These are phyloP conservation scores for Acanthisitta chloris DNA, from an alignment of 2,113 vertebrate species.

Conservation along the genomic window DNA sequence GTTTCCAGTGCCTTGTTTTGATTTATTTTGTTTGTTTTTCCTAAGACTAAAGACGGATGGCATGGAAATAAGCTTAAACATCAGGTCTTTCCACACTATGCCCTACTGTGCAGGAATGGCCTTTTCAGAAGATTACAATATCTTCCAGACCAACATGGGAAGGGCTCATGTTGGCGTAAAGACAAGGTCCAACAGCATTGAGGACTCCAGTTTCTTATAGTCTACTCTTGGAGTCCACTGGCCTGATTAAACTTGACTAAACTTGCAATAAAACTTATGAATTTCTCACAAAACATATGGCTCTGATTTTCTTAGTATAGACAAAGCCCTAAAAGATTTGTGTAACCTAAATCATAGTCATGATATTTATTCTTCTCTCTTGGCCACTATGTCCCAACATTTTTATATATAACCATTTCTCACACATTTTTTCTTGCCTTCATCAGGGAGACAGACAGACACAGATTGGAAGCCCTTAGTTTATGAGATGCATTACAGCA, in stretches of 20 bases:
- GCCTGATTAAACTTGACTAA: background rate
- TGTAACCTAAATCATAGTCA: background rate
- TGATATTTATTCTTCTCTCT: background rate
- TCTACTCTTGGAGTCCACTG: background rate
- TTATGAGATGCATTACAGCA: background rate
- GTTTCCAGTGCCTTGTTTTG: background rate
- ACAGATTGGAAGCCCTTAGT: background rate
- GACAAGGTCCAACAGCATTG: background rate
- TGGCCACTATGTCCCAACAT: background rate
- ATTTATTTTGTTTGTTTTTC: background rate
- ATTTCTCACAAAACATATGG: background rate
- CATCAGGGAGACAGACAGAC: background rate
- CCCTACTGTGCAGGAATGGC: background rate
- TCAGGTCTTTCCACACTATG: background rate
- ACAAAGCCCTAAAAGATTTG: background rate
- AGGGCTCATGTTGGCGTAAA: background rate
- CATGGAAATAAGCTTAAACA: background rate
- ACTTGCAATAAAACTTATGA: background rate
- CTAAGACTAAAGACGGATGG: background rate
- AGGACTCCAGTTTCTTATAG: background rate
- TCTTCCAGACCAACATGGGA: background rate
- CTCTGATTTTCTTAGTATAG: background rate
- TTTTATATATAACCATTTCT: background rate
- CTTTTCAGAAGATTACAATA: background rate
- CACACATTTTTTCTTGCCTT: background rate